These are phyloP conservation scores for Helicoverpa assulta DNA, from an alignment of 2,888 invertebrate genomes.

Conservation along the genomic window DNA sequence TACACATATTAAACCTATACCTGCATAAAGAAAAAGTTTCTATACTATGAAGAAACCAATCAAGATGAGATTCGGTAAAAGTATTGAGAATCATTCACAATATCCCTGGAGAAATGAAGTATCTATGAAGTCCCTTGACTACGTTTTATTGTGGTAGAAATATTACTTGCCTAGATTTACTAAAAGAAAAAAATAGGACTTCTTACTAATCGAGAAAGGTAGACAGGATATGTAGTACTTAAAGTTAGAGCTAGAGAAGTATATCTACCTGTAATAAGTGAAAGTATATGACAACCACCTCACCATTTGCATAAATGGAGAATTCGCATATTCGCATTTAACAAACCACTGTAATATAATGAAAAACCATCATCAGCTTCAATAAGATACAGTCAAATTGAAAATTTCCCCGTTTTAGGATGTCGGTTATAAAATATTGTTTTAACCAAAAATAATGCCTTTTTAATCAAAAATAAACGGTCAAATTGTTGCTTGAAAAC, in stretches of 20 bases:
- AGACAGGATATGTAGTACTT: neutral
- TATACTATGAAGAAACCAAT: slow-evolving; percentile 12
- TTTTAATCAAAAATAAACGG: slow-evolving; percentile 17
- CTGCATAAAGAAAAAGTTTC: neutral
- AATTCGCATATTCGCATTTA: no score
- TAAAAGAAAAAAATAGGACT: neutral
- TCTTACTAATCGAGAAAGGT: neutral
- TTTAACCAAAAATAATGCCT: neutral
- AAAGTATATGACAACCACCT: no score
- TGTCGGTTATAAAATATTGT: neutral
- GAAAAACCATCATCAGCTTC: no score
- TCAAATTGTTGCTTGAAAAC: neutral
- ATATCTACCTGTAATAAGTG: no score
- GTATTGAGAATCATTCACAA: slow-evolving; percentile 14
- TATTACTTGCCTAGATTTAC: neutral
- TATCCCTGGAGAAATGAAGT: slow-evolving; percentile 2
- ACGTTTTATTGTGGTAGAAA: slow-evolving; percentile 11
- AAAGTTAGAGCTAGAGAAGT: no score
- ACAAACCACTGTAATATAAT: no score
- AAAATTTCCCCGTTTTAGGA: neutral
- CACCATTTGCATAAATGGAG: no score
- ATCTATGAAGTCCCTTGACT: slow-evolving; percentile 1
- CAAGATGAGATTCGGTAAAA: slow-evolving; percentile 8
- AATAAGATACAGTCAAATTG: no score
- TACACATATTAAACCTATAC: neutral